A percentile compares a stretch with the other conserved stretches of the same genome.
Conservation (phyloP, 2,797 vertebrate genomes). For the Heterohyrax brucei region DNA sequence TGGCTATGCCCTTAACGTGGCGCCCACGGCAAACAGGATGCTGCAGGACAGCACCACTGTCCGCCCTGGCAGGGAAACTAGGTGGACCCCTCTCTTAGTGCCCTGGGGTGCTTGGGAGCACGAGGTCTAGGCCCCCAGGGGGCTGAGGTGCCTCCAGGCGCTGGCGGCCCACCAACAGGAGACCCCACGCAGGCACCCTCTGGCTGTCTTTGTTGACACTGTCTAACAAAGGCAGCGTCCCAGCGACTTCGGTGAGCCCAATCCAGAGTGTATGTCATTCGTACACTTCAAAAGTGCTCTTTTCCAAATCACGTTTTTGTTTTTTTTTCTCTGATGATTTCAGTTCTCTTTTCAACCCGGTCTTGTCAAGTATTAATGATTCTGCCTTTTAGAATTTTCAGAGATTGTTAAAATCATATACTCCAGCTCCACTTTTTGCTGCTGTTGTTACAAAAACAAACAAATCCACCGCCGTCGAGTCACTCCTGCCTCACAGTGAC, state of each 20-base stretch:
- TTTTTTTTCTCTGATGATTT: background rate
- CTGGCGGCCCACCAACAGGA: background rate
- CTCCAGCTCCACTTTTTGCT: background rate
- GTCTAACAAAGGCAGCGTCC: background rate
- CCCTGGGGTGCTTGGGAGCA: background rate
- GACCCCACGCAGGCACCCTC: background rate
- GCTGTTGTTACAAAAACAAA: no score
- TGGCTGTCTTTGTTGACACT: background rate
- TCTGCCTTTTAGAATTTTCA: conserved; percentile 1
- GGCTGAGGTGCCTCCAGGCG: background rate
- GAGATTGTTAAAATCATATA: background rate
- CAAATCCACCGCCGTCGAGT: no score
- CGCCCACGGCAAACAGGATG: background rate
- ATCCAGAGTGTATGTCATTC: background rate
- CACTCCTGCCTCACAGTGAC: no score
- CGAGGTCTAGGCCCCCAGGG: background rate
- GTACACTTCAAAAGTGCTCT: background rate
- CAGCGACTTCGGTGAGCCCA: background rate
- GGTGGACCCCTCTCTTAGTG: background rate
- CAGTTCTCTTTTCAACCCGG: conserved; percentile 36
- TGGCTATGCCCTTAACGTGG: background rate
- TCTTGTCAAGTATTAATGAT: background rate
- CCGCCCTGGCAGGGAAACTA: no score
- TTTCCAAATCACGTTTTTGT: background rate
- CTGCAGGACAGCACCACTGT: background rate